Conservation (phyloP, 2,888 invertebrate genomes). For the Nymphalis polychloros region DNA sequence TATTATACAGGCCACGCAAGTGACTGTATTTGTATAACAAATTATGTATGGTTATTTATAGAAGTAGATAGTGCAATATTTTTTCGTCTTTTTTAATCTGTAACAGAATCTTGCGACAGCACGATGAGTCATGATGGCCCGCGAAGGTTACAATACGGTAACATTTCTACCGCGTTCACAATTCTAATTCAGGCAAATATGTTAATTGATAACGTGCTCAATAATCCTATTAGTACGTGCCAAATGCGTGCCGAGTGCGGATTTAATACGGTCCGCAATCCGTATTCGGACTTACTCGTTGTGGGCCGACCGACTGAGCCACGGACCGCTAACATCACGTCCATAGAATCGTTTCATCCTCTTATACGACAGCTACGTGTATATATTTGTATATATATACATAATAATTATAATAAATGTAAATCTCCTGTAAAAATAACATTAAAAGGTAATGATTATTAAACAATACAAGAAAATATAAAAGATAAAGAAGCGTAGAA, state of each 20-base stretch:
- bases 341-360: no score
- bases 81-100: not conserved
- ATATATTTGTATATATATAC: no score
- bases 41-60: no score
- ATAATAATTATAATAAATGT: no score
- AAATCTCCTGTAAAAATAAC: no score
- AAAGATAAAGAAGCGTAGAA: no score
- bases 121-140: not conserved
- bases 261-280: constrained; percentile 15
- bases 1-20: no score
- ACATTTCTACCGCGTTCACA: not conserved
- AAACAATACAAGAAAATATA: no score
- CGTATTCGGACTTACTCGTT: not conserved
- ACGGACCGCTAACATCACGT: not conserved
- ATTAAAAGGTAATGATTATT: no score
- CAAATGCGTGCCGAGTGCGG: constrained; percentile 7
- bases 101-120: no score
- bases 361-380: not conserved
- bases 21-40: no score
- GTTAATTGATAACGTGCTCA: constrained; percentile 21
- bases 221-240: constrained; percentile 25
- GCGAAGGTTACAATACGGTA: not conserved
- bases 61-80: no score
- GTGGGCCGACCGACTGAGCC: not conserved
- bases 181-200: constrained; percentile 14